Evolutionary conservation across 2,113 vertebrate species (phyloP).

Genomic region (Podarcis raffonei): DNA sequence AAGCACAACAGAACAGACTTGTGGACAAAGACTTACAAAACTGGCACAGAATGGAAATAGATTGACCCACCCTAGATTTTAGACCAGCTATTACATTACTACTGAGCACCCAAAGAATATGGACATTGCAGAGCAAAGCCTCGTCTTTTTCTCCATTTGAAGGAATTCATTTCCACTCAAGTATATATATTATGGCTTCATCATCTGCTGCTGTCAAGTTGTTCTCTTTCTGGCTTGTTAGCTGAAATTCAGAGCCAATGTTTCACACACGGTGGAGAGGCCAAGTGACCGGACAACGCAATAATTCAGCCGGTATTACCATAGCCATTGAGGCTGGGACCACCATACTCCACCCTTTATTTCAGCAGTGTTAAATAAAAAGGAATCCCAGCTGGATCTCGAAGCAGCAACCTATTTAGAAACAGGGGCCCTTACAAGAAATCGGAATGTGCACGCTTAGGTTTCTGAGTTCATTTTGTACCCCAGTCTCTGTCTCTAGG

Average conservation of each 20-base stretch:
- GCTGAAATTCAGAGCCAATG: slow-evolving; percentile 3
- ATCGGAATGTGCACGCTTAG: not conserved
- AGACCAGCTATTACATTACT: not conserved
- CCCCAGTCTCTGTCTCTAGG: not conserved
- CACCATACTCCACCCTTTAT: not conserved
- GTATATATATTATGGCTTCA: not conserved
- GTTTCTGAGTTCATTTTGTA: slow-evolving; percentile 20
- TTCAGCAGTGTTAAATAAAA: not conserved
- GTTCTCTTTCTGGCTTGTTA: not conserved
- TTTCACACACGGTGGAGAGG: not conserved
- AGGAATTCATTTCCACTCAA: not conserved
- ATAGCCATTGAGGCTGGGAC: not conserved
- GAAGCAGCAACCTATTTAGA: slow-evolving; percentile 3
- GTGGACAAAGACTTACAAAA: no score
- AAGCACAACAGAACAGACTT: no score
- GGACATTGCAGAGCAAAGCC: no score
- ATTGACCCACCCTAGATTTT: not conserved
- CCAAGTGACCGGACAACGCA: not conserved
- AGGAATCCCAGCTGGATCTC: not conserved
- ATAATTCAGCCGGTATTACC: not conserved
- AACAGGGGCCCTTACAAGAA: not conserved
- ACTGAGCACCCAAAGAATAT: not conserved
- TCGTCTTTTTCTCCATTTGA: not conserved
- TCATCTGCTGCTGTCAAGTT: not conserved
- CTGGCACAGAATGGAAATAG: no score